Percentiles rank a stretch among this genome's conserved stretches.
Conservation (phyloP, 92 coral and sea anemone genomes). For the Virgularia gustaviana region DNA sequence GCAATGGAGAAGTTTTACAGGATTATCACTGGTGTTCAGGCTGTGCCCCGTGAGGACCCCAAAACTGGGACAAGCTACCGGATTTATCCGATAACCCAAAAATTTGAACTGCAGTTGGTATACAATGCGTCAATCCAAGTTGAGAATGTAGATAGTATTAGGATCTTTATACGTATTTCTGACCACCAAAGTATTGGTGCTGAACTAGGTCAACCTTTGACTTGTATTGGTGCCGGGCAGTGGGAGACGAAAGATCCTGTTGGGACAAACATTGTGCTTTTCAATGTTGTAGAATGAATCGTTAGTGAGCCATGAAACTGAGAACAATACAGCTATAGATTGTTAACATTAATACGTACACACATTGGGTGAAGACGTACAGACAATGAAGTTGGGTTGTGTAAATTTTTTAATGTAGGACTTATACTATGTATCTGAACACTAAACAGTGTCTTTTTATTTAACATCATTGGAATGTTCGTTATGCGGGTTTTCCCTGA, state of each 20-base stretch:
- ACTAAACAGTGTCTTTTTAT: too few relatives aligned
- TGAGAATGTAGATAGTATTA: not conserved
- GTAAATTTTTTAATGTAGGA: too few relatives aligned
- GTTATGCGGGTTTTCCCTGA: too few relatives aligned
- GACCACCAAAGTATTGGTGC: conserved; percentile 15
- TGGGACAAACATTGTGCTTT: conserved; percentile 11
- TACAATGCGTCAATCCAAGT: conserved; percentile 17
- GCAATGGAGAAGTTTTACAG: conserved; percentile 18
- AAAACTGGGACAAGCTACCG: conserved; percentile 8
- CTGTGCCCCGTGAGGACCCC: conserved; percentile 8
- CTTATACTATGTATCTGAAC: too few relatives aligned
- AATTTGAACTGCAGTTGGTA: conserved; percentile 21
- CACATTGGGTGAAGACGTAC: too few relatives aligned
- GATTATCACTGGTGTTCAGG: conserved; percentile 13
- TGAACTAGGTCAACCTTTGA: not conserved
- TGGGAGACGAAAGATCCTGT: conserved; percentile 33
- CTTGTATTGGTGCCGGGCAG: not conserved
- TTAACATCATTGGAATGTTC: too few relatives aligned
- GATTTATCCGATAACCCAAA: conserved; percentile 13
- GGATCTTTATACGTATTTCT: conserved; percentile 9
- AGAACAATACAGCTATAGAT: too few relatives aligned
- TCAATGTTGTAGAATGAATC: conserved; percentile 9
- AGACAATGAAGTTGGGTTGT: too few relatives aligned
- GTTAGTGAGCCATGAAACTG: too few relatives aligned
- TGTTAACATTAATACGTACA: too few relatives aligned